These are phyloP conservation scores for Cyphomyrus plagiostoma DNA, from an alignment of 2,113 vertebrate genomes.

Conservation along the genomic window DNA sequence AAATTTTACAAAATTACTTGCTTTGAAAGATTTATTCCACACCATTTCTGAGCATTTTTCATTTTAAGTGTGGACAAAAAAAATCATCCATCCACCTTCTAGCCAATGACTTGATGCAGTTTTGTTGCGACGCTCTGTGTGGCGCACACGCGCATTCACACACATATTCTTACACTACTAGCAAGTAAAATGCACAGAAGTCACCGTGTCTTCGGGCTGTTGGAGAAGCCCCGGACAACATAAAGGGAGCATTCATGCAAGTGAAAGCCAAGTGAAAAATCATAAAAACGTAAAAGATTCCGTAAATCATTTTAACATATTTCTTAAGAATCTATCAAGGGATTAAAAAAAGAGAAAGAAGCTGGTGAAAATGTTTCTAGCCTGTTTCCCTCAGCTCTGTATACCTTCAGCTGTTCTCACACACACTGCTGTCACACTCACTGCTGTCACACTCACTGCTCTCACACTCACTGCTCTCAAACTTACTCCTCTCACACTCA, in stretches of 20 bases:
- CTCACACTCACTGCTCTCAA: too few species aligned
- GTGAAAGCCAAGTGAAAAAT: background rate
- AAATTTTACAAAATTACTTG: background rate
- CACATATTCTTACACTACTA: background rate
- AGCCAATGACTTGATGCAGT: background rate
- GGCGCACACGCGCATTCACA: background rate
- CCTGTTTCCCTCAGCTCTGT: background rate
- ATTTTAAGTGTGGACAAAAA: background rate
- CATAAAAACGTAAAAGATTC: background rate
- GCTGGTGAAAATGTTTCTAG: background rate
- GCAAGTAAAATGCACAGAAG: background rate
- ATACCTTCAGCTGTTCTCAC: background rate
- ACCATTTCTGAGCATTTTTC: background rate
- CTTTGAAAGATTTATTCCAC: background rate
- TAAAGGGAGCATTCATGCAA: background rate
- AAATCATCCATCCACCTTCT: background rate
- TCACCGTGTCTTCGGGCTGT: background rate
- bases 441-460: too few species aligned
- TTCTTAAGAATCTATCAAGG: background rate
- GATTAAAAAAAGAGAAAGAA: background rate
- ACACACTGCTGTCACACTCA: too few species aligned
- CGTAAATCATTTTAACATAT: background rate
- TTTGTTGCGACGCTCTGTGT: background rate
- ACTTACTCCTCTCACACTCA: too few species aligned
- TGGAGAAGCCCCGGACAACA: background rate